Base-by-base conservation (phyloP, 92 coral and sea anemone species). In the Palythoa grandis region DNA sequence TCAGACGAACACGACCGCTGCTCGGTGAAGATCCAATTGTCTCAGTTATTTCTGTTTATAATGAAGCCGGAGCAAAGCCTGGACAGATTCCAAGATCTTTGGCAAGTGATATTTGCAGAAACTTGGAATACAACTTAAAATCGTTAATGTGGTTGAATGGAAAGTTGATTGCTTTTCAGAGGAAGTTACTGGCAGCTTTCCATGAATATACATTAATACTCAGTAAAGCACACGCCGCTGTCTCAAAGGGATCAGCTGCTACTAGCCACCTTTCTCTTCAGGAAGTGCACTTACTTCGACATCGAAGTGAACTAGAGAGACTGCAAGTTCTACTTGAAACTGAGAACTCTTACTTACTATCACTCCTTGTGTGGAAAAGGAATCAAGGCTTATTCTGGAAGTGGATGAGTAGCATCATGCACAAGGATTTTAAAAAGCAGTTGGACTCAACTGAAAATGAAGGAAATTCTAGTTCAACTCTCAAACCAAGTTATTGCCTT, bases 371-470 rank as follows among this genome's bases (percentile, higher is more conserved):
- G 37, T 86, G 92, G 91, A 83, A 78, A 82, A 89, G 82, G 22
- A 92, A 78, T 60, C 95, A 95, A 76, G 84, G 67, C 38, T 77
- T 89, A 37, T 97, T 95, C 82, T 97, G 99, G 99, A 93, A 90
- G 78, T 97, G 99, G 99, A 91, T 97, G 96, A 88, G 89, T 66
- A 97, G 97, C 88, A 88, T 92, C 52, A 79, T 91, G 43, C 97
- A 95, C 60, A 86, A 87, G 15, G 88, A 92, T 39, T 67, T 7
- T 79, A 70, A 54, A 4, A 88, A 74, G 43, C 65, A 73, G 37
- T 58, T 74, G 22, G 76, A 74, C 29, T 52, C 65, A 63, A 77
- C 66, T 76, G 89, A 77, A 75, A 82, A 83, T 24, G 84, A 75
- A 23, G 3, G 15, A 11, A n/a, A 11, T 52, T 80, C 58, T 20